phyloP scores from a whole-genome alignment of 2,113 vertebrate species.

The Megaceryle maxima region DNA sequence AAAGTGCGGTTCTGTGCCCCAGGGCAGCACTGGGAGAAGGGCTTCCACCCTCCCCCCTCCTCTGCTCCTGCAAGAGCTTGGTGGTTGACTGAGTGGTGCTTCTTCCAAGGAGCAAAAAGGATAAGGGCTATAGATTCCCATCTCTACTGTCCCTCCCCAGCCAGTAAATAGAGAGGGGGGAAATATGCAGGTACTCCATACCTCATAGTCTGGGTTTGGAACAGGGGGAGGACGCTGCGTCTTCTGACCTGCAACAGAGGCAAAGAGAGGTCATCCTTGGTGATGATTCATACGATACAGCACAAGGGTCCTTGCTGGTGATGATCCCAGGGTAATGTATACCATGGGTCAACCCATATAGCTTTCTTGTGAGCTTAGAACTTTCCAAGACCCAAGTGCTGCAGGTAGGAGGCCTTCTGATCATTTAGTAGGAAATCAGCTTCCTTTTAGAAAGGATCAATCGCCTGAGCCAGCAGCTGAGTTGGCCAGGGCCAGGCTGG shows the following conservation, averaged over 20 bases:
- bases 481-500: neutral
- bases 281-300: neutral
- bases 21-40: neutral
- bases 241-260: conserved; percentile 63
- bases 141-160: neutral
- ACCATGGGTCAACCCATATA: fast-evolving
- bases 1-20: neutral
- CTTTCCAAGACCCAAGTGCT: neutral
- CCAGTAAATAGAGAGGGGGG: neutral
- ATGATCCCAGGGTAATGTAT: too few relatives aligned
- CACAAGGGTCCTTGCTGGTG: fast-evolving
- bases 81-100: neutral
- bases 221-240: conserved; percentile 77
- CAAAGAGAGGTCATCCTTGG: neutral
- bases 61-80: neutral
- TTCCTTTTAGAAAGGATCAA: neutral
- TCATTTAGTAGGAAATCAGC: neutral
- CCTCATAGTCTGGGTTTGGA: conserved; percentile 83
- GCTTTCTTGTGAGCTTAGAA: neutral
- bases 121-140: neutral
- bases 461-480: neutral
- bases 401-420: neutral
- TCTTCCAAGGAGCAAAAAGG: neutral
- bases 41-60: neutral
- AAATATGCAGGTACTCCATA: neutral